Base-by-base conservation (phyloP, 2,113 vertebrate species). In the Machaerirhynchus nigripectus region DNA sequence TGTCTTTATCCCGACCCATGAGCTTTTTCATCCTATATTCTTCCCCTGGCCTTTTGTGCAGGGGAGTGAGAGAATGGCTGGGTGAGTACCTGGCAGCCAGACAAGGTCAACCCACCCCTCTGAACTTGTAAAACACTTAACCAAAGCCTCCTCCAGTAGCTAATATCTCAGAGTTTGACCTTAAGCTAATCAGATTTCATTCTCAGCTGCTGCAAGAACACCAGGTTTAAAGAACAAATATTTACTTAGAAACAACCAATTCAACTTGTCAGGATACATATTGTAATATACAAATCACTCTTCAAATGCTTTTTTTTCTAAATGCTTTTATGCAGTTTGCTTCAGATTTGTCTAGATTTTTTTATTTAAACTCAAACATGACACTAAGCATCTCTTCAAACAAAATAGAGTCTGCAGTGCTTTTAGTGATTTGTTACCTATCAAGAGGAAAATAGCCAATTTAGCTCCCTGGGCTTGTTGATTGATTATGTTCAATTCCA, bases 241-340 rank as follows among this genome's bases (percentile, higher is more conserved):
- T 84, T 87, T 69, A 81, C 84, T 55, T 21, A 46, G 35, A 89
- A 96, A 71, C 30, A 64, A 33, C 46, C 87, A 84, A 84, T 56
- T 64, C 61, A 78, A 64, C 47, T 71, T 84, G 39, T 63, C 44
- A 64, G 55, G 30, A 78, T 35, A 89, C 23, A 57, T 22, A 65
- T 1, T 47, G 42, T 84, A 77, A 67, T 8, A 8, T 5, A 65
- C 24, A 84, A 74, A 50, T 63, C 20, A 63, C 21, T 78, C 42
- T 8, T 40, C 2, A 63, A 59, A 49, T 23, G 55, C 10, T 57
- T 33, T 56, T 68, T 42, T 53, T 13, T 5, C 69, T n/a, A n/a
- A 85, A 79, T 19, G 75, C 19, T 49, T 91, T 71, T 71, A 56
- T 12, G 15, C 24, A 27, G 28, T 59, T 93, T 49, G 14, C 33